Evolutionary conservation across 2,888 invertebrate genomes (phyloP).

Genomic region (Pseudanteris insignis): DNA sequence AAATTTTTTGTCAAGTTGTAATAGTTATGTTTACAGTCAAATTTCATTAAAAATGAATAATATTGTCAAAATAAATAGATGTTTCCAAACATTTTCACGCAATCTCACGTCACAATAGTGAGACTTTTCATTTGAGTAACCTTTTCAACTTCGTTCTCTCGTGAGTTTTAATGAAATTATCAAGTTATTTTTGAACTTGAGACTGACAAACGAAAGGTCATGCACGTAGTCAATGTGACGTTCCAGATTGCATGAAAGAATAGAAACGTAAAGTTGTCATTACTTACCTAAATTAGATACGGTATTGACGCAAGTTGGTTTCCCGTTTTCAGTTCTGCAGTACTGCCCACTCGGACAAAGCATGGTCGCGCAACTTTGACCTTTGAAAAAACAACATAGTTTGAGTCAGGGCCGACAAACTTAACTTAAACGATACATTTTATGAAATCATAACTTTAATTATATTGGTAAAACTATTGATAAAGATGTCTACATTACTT

Average conservation of each 20-base stretch:
- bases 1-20: too few relatives aligned
- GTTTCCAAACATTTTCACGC: too few relatives aligned
- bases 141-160: too few relatives aligned
- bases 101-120: too few relatives aligned
- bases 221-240: too few relatives aligned
- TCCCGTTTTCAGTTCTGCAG: constrained; percentile 57
- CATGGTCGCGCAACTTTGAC: constrained; percentile 52
- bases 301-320: constrained; percentile 55
- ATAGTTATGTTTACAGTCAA: too few relatives aligned
- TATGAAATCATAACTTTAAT: background rate
- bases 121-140: too few relatives aligned
- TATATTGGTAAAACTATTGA: background rate
- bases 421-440: background rate
- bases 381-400: constrained; percentile 37
- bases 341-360: constrained; percentile 57
- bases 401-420: constrained; percentile 9
- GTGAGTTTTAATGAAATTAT: too few relatives aligned
- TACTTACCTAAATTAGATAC: constrained; percentile 56
- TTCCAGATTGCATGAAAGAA: constrained; percentile 26
- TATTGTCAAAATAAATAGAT: too few relatives aligned
- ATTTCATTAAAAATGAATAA: too few relatives aligned
- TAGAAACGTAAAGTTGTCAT: constrained; percentile 16
- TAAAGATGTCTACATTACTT: too few relatives aligned
- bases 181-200: too few relatives aligned
- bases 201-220: constrained; percentile 4